Evolutionary conservation across 2,113 vertebrate species (phyloP), one percentile per base, ranked within the genome.

Genomic region (Rhinopomastus cyanomelas): DNA sequence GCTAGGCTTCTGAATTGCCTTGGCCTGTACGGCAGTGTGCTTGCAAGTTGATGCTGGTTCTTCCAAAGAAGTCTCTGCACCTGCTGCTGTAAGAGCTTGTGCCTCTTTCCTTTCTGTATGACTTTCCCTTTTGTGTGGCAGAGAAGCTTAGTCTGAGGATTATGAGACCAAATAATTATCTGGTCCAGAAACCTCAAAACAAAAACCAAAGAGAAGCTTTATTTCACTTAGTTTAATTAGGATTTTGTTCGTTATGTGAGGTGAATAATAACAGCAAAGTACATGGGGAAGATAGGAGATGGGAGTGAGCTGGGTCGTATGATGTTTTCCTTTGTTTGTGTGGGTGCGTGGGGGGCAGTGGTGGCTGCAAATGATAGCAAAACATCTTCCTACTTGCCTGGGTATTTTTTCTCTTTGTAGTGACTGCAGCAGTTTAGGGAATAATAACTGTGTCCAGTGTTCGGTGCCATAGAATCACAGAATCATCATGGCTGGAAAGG

Each of bases 1-100:
- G 2, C 27, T 56, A 59, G 11, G 11, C 13, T 69, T 48, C 11
- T 56, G 39, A 18, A 5, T 36, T 69, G 13, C 21, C 22, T 26
- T 25, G 20, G 25, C 7, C 7, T 76, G 30, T 60, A 5, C 26
- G 64, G 65, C 0, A 0, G 6, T 4, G 5, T 22, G 6, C 27
- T 62, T 52, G 8, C 18, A 36, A n/a, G 46, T 10, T 78, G 29
- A 10, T 23, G 48, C 2, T 52, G 74, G 9, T 9, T 48, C 8
- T 56, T 78, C 12, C 25, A 39, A 56, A 60, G 20, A 32, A n/a
- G 3, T 52, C 3, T 46, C 16, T 10, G 12, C 27, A 19, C 8
- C 36, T 46, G 14, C n/a, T 78, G 46, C 25, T 25, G 29, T 10
- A 20, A 16, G 18, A 36, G 5, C 46, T 81, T 60, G 19, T 25